phyloP scores from a whole-genome alignment of 2,888 invertebrate genomes.

The Himalopsyche kuldschensis region DNA sequence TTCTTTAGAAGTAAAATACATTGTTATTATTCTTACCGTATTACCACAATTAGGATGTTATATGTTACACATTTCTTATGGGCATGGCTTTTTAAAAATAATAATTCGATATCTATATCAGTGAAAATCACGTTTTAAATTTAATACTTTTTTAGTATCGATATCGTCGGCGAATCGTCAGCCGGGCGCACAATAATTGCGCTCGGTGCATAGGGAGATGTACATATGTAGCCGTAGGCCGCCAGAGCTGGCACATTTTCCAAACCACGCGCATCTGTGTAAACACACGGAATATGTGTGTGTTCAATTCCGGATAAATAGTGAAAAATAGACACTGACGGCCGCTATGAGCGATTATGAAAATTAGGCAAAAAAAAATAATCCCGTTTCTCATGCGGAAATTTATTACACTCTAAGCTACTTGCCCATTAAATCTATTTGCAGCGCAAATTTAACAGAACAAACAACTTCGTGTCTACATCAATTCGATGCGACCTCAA shows the following conservation, averaged over 20 bases:
- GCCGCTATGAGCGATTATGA: background rate
- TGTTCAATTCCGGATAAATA: background rate
- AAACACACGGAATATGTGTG: background rate
- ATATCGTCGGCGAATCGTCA: background rate
- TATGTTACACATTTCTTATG: no score
- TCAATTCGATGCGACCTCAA: no score
- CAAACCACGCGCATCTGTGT: background rate
- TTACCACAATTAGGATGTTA: no score
- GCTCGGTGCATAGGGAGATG: background rate
- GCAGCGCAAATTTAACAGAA: background rate
- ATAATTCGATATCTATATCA: no score
- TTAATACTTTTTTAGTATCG: no score
- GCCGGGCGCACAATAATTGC: background rate
- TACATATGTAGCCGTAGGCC: no score
- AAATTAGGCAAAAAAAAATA: background rate
- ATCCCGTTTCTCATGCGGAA: background rate
- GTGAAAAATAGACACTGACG: background rate
- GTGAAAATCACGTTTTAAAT: no score
- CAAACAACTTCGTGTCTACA: background rate
- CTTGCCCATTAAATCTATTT: background rate
- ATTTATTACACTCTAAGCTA: background rate
- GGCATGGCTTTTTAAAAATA: no score
- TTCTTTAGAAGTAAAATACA: no score
- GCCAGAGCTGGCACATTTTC: background rate
- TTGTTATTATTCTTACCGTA: no score